phyloP scores from a whole-genome alignment of 2,888 invertebrate genomes.

The Drosophila prolongata region DNA sequence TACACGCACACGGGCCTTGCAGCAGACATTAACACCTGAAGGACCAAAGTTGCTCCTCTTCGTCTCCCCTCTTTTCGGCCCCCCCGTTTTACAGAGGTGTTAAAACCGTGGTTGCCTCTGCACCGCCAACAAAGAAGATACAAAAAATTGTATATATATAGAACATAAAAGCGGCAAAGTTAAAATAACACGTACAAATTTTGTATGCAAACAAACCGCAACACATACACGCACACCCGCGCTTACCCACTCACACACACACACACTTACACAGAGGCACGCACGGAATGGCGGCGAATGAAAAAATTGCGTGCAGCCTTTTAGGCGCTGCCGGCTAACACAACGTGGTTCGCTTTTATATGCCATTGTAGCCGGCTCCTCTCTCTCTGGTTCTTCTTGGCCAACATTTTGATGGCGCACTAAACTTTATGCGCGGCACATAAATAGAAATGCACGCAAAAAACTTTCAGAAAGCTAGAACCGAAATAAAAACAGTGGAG shows the following conservation, averaged over 20 bases:
- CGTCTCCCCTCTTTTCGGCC: not conserved
- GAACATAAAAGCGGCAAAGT: constrained; percentile 51
- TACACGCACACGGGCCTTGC: constrained; percentile 58
- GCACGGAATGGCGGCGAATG: constrained; percentile 57
- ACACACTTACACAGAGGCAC: constrained; percentile 20
- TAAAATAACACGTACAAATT: constrained; percentile 69
- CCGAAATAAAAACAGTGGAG: constrained; percentile 21
- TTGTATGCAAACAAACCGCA: constrained; percentile 70
- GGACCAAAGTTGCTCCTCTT: constrained; percentile 45
- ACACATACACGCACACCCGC: constrained; percentile 24
- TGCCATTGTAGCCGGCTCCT: constrained; percentile 24
- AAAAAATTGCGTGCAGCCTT: constrained; percentile 76
- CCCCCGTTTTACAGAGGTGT: constrained; percentile 52
- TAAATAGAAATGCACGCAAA: constrained; percentile 74
- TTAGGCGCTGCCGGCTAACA: constrained; percentile 57
- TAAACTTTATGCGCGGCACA: constrained; percentile 73
- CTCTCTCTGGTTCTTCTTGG: constrained; percentile 9
- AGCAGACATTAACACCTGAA: constrained; percentile 74
- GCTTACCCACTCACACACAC: constrained; percentile 17
- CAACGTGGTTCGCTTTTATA: constrained; percentile 21
- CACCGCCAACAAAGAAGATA: constrained; percentile 34
- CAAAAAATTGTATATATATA: constrained; percentile 52
- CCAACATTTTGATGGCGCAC: constrained; percentile 63
- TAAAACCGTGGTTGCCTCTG: constrained; percentile 41
- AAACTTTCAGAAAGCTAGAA: constrained; percentile 49